These are phyloP conservation scores for Scarus forsteni DNA, from an alignment of 2,797 vertebrate species.

Conservation along the genomic window DNA sequence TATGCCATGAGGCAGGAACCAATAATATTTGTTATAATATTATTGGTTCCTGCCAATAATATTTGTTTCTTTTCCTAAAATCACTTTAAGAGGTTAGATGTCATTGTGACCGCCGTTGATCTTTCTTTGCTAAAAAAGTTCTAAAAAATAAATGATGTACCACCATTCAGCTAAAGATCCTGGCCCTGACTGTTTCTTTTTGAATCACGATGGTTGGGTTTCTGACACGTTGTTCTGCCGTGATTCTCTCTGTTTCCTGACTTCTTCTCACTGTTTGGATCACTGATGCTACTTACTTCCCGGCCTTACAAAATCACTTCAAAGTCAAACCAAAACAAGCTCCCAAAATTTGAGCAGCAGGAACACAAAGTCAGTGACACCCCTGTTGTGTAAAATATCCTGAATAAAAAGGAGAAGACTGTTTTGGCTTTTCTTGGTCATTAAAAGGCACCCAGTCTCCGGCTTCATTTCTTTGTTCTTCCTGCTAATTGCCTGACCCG, in stretches of 20 bases:
- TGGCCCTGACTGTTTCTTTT: no score
- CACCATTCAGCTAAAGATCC: no score
- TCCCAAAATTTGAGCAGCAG: not conserved
- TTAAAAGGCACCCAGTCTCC: conserved; percentile 22
- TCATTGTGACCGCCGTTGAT: no score
- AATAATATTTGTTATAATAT: no score
- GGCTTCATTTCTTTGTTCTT: conserved; percentile 34
- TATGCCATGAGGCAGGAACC: no score
- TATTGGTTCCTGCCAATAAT: no score
- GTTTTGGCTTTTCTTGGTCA: conserved; percentile 19
- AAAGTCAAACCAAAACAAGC: conserved; percentile 7
- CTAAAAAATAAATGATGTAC: no score
- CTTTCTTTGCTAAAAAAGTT: no score
- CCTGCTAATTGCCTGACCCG: conserved; percentile 58
- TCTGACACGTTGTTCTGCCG: conserved; percentile 41
- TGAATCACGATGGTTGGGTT: not conserved
- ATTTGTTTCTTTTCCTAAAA: no score
- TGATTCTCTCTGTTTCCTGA: conserved; percentile 17
- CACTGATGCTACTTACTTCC: conserved; percentile 18
- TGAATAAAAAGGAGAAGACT: not conserved
- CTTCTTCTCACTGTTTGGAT: conserved; percentile 3
- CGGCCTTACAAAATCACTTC: not conserved
- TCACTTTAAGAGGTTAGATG: no score
- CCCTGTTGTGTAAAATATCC: conserved; percentile 1
- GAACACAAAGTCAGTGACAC: not conserved